Percentiles rank a stretch among this genome's conserved stretches.
Conservation (phyloP, 92 coral and sea anemone genomes). For the Desmophyllum pertusum region DNA sequence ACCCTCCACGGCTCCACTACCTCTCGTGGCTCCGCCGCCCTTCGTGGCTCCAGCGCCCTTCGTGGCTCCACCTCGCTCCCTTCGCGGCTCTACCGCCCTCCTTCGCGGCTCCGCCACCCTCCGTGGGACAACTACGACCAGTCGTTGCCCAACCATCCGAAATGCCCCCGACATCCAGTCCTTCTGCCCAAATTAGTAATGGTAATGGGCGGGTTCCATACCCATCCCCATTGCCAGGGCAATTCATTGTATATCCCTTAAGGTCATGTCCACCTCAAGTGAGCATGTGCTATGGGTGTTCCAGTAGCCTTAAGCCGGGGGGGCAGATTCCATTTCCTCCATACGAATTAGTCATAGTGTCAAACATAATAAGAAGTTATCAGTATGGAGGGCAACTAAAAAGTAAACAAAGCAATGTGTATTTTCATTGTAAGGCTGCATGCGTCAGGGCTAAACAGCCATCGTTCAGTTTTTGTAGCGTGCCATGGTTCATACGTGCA, state of each 20-base stretch:
- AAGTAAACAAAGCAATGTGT: neutral
- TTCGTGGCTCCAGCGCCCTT: neutral
- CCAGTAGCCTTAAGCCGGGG: constrained; percentile 28
- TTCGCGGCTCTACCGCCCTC: neutral
- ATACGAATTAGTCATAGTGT: neutral
- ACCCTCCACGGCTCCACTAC: neutral
- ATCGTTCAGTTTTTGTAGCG: neutral
- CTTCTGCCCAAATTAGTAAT: neutral
- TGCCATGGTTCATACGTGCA: neutral
- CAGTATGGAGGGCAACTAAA: neutral
- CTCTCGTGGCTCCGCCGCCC: neutral
- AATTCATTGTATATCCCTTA: constrained; percentile 20
- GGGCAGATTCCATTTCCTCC: constrained; percentile 23
- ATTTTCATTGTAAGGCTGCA: neutral
- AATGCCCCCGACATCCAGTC: too few relatives aligned
- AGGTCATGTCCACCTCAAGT: constrained; percentile 17
- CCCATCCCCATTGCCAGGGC: constrained; percentile 15
- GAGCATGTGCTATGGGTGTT: constrained; percentile 37
- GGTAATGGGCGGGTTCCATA: constrained; percentile 8
- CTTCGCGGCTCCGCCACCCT: neutral
- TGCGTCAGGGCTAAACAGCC: constrained; percentile 15
- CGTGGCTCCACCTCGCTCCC: neutral
- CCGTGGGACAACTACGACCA: neutral
- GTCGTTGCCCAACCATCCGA: neutral
- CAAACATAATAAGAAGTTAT: neutral